A percentile compares a stretch with the other conserved stretches of the same genome.
These are phyloP conservation scores for Hoplostethus mediterraneus DNA, from an alignment of 2,797 vertebrate species.

Conservation along the genomic window DNA sequence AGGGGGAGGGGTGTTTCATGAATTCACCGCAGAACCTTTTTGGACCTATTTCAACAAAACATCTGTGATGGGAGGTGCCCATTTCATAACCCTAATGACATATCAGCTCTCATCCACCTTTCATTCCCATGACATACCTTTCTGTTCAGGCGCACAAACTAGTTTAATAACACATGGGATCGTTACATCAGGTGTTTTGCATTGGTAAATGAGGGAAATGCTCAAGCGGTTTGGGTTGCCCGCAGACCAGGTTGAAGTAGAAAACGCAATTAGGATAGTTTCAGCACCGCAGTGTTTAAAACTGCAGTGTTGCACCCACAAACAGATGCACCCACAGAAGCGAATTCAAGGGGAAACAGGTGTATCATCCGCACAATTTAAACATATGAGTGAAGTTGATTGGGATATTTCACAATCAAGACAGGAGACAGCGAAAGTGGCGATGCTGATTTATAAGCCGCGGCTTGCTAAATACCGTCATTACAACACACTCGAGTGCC, in stretches of 20 bases:
- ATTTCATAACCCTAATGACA: neutral
- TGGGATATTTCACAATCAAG: constrained; percentile 35
- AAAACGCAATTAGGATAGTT: constrained; percentile 34
- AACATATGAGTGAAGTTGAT: constrained; percentile 43
- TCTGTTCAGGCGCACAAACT: neutral
- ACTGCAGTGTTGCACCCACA: constrained; percentile 8
- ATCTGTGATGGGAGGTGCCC: neutral
- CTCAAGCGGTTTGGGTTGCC: neutral
- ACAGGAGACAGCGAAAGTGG: constrained; percentile 15
- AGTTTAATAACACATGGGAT: constrained; percentile 35
- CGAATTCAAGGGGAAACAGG: constrained; percentile 53
- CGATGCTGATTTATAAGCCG: constrained; percentile 41
- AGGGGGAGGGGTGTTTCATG: neutral
- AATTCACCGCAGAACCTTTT: neutral
- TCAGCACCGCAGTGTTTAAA: constrained; percentile 3
- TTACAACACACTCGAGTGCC: constrained; percentile 39
- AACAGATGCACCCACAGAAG: constrained; percentile 26
- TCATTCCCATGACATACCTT: too few species aligned
- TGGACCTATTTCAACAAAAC: neutral
- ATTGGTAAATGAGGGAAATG: constrained; percentile 25
- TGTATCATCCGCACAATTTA: constrained; percentile 49
- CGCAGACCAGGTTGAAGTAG: constrained; percentile 9
- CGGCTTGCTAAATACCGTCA: constrained; percentile 52
- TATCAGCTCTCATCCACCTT: too few species aligned
- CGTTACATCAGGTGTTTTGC: constrained; percentile 3